phyloP scores from a whole-genome alignment of 2,797 vertebrate genomes.

The Selene dorsalis region DNA sequence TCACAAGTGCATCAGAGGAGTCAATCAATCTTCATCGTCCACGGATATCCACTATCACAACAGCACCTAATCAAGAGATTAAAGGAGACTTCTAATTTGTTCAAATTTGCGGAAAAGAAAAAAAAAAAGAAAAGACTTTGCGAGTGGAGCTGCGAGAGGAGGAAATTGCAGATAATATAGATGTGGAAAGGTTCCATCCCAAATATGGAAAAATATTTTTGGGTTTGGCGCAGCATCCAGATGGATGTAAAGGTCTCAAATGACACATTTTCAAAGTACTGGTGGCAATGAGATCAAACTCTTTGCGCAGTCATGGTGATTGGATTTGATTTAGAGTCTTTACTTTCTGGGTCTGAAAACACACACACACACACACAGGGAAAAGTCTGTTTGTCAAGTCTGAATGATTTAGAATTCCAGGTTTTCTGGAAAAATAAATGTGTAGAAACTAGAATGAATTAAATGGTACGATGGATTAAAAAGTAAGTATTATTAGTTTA shows the following conservation, averaged over 20 bases:
- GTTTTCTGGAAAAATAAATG: slow-evolving; percentile 23
- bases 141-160: slow-evolving; percentile 12
- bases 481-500: background rate
- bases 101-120: slow-evolving; percentile 58
- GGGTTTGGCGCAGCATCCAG: slow-evolving; percentile 64
- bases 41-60: slow-evolving; percentile 78
- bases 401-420: slow-evolving; percentile 2
- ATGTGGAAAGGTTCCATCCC: slow-evolving; percentile 69
- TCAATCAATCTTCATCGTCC: slow-evolving; percentile 79
- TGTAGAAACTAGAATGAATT: background rate
- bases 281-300: slow-evolving; percentile 59
- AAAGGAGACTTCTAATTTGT: slow-evolving; percentile 77
- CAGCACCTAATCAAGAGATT: slow-evolving; percentile 77
- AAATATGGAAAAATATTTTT: slow-evolving; percentile 73
- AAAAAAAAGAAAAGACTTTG: slow-evolving; percentile 19
- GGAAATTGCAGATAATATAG: slow-evolving; percentile 73
- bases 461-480: background rate
- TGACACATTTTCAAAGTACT: slow-evolving; percentile 61
- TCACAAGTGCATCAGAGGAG: slow-evolving; percentile 63
- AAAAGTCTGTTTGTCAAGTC: slow-evolving; percentile 10
- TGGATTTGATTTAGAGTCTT: slow-evolving; percentile 42
- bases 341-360: background rate
- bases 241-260: slow-evolving; percentile 65
- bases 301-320: slow-evolving; percentile 43
- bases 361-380: slow-evolving; percentile 10